Evolutionary conservation across 2,888 invertebrate genomes (phyloP), one percentile per base, ranked within the genome.

Genomic region (Torymus texanus): DNA sequence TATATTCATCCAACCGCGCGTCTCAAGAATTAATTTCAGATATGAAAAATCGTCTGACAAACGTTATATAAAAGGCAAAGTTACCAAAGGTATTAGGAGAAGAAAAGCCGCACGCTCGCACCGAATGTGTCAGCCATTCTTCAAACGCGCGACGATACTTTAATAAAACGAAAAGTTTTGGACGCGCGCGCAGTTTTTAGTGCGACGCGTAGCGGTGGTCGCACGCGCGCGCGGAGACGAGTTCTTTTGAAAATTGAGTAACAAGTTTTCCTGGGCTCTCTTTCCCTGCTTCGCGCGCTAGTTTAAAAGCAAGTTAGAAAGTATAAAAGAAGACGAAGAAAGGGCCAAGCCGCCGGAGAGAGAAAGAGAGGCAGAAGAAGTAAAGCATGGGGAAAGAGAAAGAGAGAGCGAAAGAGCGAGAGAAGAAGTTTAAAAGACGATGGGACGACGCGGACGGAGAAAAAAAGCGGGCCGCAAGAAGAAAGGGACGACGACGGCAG

Each of bases 211-310:
- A 8, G 41, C 41, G 41, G 41, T 8, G 41, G 41, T 5, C 41
- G 41, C 8, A 8, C 5, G 16, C 41, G 41, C 8, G 8, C 5
- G 16, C 21, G 21, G 21, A 21, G 21, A 21, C 21, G 62, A 68
- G 76, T 77, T 68, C 65, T 65, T 63, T 73, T 55, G 53, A 61
- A 75, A 79, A 66, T 79, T 75, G 75, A 79, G 79, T 79, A 75
- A 79, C 75, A 75, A 79, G 68, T 74, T 78, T 59, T 10, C 18
- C 41, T 8, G 4, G 50, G 41, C 41, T 8, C 41, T 29, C 29
- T 29, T 8, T 29, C 29, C 29, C 4, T 3, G 41, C 10, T 8
- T 41, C 41, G 21, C 62, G 59, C 18, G 71, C 55, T 66, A 79
- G 75, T 75, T 75, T 75, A 41, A 71, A 79, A 71, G 61, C 58